Conservation (phyloP, 2,888 invertebrate species). For the Lysandra bellargus region DNA sequence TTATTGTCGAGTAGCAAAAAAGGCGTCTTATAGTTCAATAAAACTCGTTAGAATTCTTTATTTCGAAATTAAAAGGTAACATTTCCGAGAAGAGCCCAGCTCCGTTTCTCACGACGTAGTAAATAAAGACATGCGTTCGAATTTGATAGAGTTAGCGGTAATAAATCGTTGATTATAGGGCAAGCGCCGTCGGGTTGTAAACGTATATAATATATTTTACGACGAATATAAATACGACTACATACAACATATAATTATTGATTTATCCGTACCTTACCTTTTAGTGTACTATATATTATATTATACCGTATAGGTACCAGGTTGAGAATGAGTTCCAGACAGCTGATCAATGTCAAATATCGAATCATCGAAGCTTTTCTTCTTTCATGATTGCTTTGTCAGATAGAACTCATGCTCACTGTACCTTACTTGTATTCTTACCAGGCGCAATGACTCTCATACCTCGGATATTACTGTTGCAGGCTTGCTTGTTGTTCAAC, state of each 20-base stretch:
- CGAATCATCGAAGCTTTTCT: too few species aligned
- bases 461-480: too few species aligned
- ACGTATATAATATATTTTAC: conserved; percentile 69
- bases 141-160: conserved; percentile 70
- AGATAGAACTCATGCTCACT: too few species aligned
- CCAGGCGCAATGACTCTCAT: too few species aligned
- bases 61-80: conserved; percentile 71
- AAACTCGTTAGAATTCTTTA: conserved; percentile 70
- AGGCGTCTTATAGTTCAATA: conserved; percentile 70
- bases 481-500: too few species aligned
- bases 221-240: conserved; percentile 58
- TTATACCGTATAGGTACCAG: too few species aligned
- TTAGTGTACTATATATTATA: background rate
- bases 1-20: conserved; percentile 54
- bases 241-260: conserved; percentile 30
- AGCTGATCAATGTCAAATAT: background rate
- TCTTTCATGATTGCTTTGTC: too few species aligned
- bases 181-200: conserved; percentile 68
- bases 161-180: conserved; percentile 74
- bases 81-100: conserved; percentile 64
- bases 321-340: background rate
- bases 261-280: background rate
- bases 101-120: conserved; percentile 64
- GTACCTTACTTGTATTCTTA: too few species aligned
- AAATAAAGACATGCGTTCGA: conserved; percentile 54